Percentiles rank a stretch among this genome's conserved stretches.
phyloP scores from a whole-genome alignment of 2,113 vertebrate species.

The Macrotus californicus region DNA sequence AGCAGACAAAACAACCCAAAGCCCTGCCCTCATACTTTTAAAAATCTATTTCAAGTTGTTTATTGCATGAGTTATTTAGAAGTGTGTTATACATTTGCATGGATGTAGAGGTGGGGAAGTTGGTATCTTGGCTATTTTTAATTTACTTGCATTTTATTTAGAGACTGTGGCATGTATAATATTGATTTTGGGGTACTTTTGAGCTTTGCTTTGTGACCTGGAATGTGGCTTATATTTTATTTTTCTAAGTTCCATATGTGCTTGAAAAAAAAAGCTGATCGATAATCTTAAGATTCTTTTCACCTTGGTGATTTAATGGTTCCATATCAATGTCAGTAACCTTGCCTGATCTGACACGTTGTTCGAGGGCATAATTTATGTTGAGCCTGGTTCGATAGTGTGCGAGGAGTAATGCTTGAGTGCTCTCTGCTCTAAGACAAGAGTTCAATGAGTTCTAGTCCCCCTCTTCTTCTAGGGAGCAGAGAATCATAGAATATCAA shows the following conservation, averaged over 20 bases:
- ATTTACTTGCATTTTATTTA: conserved; percentile 29
- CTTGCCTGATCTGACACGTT: neutral
- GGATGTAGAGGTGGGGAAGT: neutral
- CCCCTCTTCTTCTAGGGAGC: neutral
- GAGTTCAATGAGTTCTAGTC: neutral
- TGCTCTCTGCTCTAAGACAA: neutral
- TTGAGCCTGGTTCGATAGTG: neutral
- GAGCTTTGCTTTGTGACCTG: conserved; percentile 37
- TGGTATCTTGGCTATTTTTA: conserved; percentile 8
- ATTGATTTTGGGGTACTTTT: neutral
- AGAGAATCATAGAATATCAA: neutral
- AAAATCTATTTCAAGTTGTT: neutral
- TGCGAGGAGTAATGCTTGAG: neutral
- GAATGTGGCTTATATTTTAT: neutral
- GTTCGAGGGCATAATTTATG: neutral
- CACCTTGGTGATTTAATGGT: neutral
- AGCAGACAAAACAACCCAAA: neutral
- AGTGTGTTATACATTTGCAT: neutral
- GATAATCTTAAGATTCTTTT: conserved; percentile 27
- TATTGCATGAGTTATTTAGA: neutral
- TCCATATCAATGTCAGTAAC: neutral
- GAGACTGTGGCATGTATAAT: neutral
- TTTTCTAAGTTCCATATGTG: neutral
- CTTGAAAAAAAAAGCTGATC: conserved; percentile 30
- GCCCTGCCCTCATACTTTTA: neutral